These are phyloP conservation scores for Chondrosia reniformis DNA, from an alignment of 37 sponge, comb jelly and placozoan genomes.

Conservation along the genomic window DNA sequence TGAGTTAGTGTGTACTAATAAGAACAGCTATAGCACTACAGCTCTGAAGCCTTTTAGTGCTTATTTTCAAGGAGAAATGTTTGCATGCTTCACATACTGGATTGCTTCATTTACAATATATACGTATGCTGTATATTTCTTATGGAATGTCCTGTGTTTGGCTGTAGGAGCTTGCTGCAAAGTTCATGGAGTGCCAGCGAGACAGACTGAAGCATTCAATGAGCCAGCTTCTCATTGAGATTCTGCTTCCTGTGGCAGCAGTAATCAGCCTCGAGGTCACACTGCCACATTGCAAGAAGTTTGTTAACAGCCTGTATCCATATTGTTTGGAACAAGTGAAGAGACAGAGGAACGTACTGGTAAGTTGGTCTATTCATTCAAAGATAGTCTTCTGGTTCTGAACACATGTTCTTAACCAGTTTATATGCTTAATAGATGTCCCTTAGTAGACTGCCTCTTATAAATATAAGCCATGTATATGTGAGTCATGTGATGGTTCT, in stretches of 20 bases:
- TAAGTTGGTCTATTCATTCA: not conserved
- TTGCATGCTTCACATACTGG: too few relatives aligned
- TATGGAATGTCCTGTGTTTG: not conserved
- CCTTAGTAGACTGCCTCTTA: too few relatives aligned
- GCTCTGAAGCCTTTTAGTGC: too few relatives aligned
- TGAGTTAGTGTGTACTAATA: too few relatives aligned
- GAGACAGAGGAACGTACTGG: slow-evolving; percentile 38
- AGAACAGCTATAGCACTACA: too few relatives aligned
- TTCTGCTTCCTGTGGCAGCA: slow-evolving; percentile 84
- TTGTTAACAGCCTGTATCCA: slow-evolving; percentile 81
- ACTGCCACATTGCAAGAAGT: slow-evolving; percentile 84
- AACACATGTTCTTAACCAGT: too few relatives aligned
- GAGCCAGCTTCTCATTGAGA: slow-evolving; percentile 80
- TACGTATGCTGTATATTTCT: too few relatives aligned
- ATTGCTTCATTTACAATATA: too few relatives aligned
- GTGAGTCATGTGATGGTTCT: not conserved
- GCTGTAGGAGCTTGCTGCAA: slow-evolving; percentile 75
- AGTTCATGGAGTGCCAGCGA: slow-evolving; percentile 57
- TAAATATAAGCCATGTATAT: too few relatives aligned
- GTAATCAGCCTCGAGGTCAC: slow-evolving; percentile 85
- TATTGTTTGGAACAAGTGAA: slow-evolving; percentile 75
- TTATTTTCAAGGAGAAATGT: too few relatives aligned
- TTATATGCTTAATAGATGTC: too few relatives aligned
- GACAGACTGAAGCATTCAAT: slow-evolving; percentile 75
- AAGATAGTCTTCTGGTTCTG: too few relatives aligned